Percentiles rank a stretch among this genome's conserved stretches.
phyloP scores from a whole-genome alignment of 2,113 vertebrate genomes.

The Phrynosoma blainvillii region DNA sequence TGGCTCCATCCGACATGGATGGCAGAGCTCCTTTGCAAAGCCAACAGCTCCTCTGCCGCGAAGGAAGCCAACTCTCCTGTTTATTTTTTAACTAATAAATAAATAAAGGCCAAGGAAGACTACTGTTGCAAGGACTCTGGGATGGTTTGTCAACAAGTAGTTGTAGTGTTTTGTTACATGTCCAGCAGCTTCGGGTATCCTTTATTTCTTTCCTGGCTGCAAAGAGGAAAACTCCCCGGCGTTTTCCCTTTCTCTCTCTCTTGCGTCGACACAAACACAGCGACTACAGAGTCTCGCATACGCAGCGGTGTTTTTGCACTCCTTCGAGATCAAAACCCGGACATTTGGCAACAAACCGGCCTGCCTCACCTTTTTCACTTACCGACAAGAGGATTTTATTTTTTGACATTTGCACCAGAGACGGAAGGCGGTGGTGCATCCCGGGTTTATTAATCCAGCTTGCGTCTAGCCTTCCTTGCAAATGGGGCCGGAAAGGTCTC shows the following conservation, averaged over 20 bases:
- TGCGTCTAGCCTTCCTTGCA: background rate
- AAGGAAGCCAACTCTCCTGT: conserved; percentile 51
- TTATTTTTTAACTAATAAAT: background rate
- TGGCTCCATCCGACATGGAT: conserved; percentile 62
- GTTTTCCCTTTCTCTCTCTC: background rate
- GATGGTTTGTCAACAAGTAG: conserved; percentile 28
- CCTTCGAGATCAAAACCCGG: conserved; percentile 38
- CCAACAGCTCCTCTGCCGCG: conserved; percentile 43
- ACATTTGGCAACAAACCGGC: conserved; percentile 52
- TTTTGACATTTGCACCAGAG: conserved; percentile 49
- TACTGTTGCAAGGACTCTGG: background rate
- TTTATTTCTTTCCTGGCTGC: too few relatives aligned
- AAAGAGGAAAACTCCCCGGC: too few relatives aligned
- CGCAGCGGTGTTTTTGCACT: too few relatives aligned
- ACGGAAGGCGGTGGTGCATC: background rate
- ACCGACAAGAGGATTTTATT: conserved; percentile 22
- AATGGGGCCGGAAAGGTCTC: background rate
- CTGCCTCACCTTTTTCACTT: conserved; percentile 52
- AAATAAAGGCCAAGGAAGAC: too few relatives aligned
- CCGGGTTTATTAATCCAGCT: background rate
- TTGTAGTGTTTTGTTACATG: background rate
- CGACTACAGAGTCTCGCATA: conserved; percentile 17
- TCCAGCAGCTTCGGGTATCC: background rate
- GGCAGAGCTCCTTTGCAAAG: conserved; percentile 54
- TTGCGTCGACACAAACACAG: background rate